A percentile compares a stretch with the other conserved stretches of the same genome.
Conservation (phyloP, 2,888 invertebrate genomes). For the Tetragnatha montana region DNA sequence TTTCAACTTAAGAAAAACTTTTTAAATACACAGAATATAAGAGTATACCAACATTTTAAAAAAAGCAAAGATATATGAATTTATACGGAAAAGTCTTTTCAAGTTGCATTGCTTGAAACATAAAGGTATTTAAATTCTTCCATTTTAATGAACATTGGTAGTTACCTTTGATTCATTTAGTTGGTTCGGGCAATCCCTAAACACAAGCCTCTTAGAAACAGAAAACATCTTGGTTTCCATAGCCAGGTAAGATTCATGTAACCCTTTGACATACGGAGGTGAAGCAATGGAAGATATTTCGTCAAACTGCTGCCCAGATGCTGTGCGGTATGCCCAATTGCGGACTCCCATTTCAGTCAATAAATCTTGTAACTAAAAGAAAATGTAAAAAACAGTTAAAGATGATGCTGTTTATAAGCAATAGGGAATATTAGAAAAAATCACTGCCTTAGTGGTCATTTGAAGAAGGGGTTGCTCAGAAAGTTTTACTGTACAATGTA, state of each 20-base stretch:
- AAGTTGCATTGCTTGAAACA: neutral
- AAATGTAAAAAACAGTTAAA: neutral
- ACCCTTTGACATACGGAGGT: constrained; percentile 62
- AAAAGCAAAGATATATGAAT: too few species aligned
- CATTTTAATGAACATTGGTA: neutral
- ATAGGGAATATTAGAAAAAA: too few species aligned
- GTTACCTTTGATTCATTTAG: constrained; percentile 21
- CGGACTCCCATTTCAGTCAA: constrained; percentile 54
- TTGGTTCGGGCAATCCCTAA: constrained; percentile 62
- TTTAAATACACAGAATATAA: neutral
- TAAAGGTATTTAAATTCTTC: neutral
- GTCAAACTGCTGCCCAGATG: constrained; percentile 40
- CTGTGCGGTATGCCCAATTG: constrained; percentile 47
- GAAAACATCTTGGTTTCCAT: constrained; percentile 37
- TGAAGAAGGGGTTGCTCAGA: too few species aligned
- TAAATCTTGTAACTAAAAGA: constrained; percentile 48
- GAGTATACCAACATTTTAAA: neutral
- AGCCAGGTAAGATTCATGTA: neutral
- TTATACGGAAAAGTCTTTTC: neutral
- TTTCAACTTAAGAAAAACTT: neutral
- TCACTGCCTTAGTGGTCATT: too few species aligned
- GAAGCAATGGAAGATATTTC: neutral
- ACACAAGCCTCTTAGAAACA: constrained; percentile 58
- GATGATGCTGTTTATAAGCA: too few species aligned
- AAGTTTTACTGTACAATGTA: too few species aligned